A percentile compares a stretch with the other conserved stretches of the same genome.
Evolutionary conservation across 2,113 vertebrate species (phyloP).

Genomic region (Climacteris rufus): DNA sequence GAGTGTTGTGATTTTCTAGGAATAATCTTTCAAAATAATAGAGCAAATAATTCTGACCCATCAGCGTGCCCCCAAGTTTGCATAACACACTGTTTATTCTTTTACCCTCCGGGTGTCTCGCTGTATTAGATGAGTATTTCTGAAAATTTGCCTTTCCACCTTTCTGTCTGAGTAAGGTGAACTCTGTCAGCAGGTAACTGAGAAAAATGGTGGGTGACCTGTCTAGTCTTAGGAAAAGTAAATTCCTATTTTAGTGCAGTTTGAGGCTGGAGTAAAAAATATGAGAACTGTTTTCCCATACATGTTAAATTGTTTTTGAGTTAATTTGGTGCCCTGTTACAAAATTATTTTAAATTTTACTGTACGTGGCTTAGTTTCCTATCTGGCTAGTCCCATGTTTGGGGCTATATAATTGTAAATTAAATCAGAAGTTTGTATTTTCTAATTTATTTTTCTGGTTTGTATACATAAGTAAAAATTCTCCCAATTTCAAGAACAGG

Average conservation of each 20-base stretch:
- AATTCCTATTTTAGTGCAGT: not conserved
- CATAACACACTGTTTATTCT: not conserved
- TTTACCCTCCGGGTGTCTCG: rapidly evolving
- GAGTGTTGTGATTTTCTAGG: not conserved
- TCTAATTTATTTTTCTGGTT: not conserved
- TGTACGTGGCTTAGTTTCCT: not conserved
- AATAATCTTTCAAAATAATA: not conserved
- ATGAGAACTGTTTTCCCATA: not conserved
- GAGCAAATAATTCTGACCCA: not conserved
- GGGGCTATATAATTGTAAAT: not conserved
- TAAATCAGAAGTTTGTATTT: not conserved
- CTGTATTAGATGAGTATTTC: not conserved
- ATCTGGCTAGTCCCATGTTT: not conserved
- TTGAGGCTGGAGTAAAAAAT: not conserved
- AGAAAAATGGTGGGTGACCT: not conserved
- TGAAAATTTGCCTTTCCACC: not conserved
- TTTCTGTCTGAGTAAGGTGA: not conserved
- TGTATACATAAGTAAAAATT: not conserved
- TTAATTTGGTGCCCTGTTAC: not conserved
- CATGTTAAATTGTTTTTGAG: not conserved
- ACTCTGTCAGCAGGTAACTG: not conserved
- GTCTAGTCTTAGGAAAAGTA: not conserved
- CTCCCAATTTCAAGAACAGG: not conserved
- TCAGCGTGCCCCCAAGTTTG: not conserved
- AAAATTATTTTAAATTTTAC: not conserved